phyloP scores from a whole-genome alignment of 2,888 invertebrate genomes.

The Cephus sareptanus region DNA sequence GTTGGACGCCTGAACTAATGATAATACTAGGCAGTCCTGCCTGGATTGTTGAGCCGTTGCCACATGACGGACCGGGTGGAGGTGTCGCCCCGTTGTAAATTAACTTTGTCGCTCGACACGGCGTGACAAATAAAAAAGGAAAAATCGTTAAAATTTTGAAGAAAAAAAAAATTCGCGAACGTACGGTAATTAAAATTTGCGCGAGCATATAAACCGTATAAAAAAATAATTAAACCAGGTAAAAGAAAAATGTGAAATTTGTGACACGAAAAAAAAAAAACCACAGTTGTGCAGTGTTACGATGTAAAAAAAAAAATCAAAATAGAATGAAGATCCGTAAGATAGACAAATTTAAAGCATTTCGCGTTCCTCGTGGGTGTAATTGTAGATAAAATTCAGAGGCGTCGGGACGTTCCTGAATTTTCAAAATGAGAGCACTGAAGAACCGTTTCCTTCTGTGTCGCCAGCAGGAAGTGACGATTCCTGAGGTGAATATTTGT shows the following conservation, averaged over 20 bases:
- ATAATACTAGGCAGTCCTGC: slow-evolving; percentile 28
- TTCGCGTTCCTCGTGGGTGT: neutral
- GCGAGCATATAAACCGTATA: neutral
- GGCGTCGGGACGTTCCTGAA: neutral
- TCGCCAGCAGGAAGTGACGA: slow-evolving; percentile 39
- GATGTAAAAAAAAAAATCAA: no score
- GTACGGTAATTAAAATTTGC: neutral
- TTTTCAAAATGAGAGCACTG: slow-evolving; percentile 40
- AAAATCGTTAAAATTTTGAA: neutral
- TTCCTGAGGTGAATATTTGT: slow-evolving; percentile 15
- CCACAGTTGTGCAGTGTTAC: neutral
- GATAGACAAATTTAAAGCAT: neutral
- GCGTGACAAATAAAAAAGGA: neutral
- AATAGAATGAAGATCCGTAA: neutral
- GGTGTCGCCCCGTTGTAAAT: neutral
- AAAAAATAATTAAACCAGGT: neutral
- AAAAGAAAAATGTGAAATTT: neutral
- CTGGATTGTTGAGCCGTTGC: slow-evolving; percentile 35
- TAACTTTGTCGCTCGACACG: neutral
- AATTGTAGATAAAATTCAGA: neutral
- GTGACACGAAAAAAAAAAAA: neutral
- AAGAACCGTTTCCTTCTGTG: slow-evolving; percentile 45
- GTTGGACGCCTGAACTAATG: slow-evolving; percentile 5
- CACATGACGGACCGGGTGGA: slow-evolving; percentile 18
- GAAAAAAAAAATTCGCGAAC: no score